phyloP scores from a whole-genome alignment of 2,888 invertebrate genomes.

The Nymphalis c-album region DNA sequence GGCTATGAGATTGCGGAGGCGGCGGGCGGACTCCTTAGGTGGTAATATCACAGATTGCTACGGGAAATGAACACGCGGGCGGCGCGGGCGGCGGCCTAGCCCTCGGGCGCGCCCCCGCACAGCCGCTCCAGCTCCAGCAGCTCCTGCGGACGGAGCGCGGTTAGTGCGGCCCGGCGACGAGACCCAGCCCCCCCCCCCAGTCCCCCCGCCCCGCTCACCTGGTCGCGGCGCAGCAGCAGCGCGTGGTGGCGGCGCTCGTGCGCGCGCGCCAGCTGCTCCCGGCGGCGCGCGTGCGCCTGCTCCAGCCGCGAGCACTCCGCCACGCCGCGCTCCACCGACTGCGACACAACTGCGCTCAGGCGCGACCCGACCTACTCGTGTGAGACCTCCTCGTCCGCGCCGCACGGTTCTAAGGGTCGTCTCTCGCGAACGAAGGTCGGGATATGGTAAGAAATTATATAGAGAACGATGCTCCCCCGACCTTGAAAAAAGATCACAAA shows the following conservation, averaged over 20 bases:
- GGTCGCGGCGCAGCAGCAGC: slow-evolving; percentile 49
- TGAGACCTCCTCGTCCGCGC: no score
- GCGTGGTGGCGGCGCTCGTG: slow-evolving; percentile 89
- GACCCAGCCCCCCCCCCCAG: neutral
- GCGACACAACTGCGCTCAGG: neutral
- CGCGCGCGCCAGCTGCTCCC: slow-evolving; percentile 87
- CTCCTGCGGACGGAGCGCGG: slow-evolving; percentile 51
- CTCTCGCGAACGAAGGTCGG: no score
- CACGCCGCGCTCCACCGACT: slow-evolving; percentile 93
- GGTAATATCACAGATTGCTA: slow-evolving; percentile 79
- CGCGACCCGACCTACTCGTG: neutral
- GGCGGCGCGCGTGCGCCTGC: slow-evolving; percentile 87
- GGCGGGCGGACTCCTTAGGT: slow-evolving; percentile 61
- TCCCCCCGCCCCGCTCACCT: neutral
- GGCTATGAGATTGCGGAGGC: slow-evolving; percentile 58
- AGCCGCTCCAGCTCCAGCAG: slow-evolving; percentile 65
- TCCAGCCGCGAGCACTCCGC: slow-evolving; percentile 92
- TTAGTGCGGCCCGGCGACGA: neutral
- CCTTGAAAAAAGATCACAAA: no score
- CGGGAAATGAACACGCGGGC: slow-evolving; percentile 47
- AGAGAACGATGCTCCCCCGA: no score
- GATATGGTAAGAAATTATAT: no score
- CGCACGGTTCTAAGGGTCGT: no score
- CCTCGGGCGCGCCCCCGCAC: slow-evolving; percentile 68
- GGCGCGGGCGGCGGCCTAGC: slow-evolving; percentile 45